Base-by-base conservation (phyloP, 2,888 invertebrate genomes). In the Linnaemya vulpina region DNA sequence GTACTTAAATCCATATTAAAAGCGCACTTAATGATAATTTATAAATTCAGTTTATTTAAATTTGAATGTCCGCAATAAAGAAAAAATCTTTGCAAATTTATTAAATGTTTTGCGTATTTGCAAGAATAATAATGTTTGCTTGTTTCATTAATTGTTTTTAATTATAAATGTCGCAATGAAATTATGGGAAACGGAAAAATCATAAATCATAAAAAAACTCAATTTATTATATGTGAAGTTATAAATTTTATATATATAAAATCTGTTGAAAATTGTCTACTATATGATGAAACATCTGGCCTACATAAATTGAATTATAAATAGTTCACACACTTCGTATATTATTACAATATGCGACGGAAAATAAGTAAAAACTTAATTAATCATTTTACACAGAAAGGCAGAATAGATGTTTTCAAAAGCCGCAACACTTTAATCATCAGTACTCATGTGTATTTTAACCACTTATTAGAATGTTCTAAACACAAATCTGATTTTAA, bases 101-200 rank as follows among this genome's bases (percentile, higher is more conserved):
- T 40, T 17, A 49, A 17, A 49, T 49, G 49, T 13, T 60, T 22
- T 46, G 0, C 10, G 20, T 67, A 25, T 40, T 43, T 65, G 11
- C 7, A 43, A 53, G 46, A 11, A 40, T 49, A 65, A 73, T 73
- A 25, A 55, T 55, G n/a, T 80, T 80, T 67, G 20, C 38, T 67
- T n/a, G 25, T 73, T 80, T 73, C 65, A 49, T 80, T 73, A 74
- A 80, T 80, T 80, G 73, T 80, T 80, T 55, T 80, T 80, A 73
- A 73, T 73, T 73, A 65, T 51, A 60, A 58, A 46, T 73, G 65
- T 73, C 63, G 53, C 1, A 73, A 46, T 55, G 38, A 79, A 71
- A 62, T 38, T 17, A 51, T 55, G n/a, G 20, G 25, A 46, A 46
- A 25, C 30, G 35, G 63, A 15, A 13, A 38, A 68, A 60, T 49